Base-by-base conservation (phyloP, 1,140 invertebrate species). In the Heliconius congener region DNA sequence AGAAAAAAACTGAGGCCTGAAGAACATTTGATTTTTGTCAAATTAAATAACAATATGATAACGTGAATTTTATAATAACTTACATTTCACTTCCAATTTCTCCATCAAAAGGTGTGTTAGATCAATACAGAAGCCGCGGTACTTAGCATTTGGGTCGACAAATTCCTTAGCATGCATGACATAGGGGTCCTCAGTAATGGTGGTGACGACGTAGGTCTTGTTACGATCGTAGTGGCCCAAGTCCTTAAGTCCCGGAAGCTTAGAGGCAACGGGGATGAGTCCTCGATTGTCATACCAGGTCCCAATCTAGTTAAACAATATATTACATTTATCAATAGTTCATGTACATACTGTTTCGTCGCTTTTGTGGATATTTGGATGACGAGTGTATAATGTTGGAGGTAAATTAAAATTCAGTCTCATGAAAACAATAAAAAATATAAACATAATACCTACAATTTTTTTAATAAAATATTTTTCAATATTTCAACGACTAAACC, bases 91-190 rank as follows among this genome's bases (percentile, higher is more conserved):
- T 80, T 97, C 97, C 42, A 99, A 94, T 87, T 96, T 96, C 82
- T 97, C 96, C 27, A 98, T 95, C 74, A 99, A 96, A 74, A 98
- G 95, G 87, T 98, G 97, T 0, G 98, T 96, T 9, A 99, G 96
- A 91, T 99, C 98, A 86, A 99, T 98, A 92, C 98, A 99, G 90
- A 99, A 99, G 39, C 99, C 99, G 93, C 98, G 98, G 92, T 97
- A 99, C 23, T 83, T 82, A 1, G 55, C 37, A 42, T 70, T 78
- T 13, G 96, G 95, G 80, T 98, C 97, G 88, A 46, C 52, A 73
- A 77, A 70, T 55, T 83, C 76, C 39, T 74, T 39, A n/a, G 98
- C 98, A 8, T 96, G 89, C 96, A 98, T 98, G 50, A 99, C 97
- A 87, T 99, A 99, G 0, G 95, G 94, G 94, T 97, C 96, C 93